Conservation (phyloP, 2,113 vertebrate genomes). For the Orientallactaga bullata region DNA sequence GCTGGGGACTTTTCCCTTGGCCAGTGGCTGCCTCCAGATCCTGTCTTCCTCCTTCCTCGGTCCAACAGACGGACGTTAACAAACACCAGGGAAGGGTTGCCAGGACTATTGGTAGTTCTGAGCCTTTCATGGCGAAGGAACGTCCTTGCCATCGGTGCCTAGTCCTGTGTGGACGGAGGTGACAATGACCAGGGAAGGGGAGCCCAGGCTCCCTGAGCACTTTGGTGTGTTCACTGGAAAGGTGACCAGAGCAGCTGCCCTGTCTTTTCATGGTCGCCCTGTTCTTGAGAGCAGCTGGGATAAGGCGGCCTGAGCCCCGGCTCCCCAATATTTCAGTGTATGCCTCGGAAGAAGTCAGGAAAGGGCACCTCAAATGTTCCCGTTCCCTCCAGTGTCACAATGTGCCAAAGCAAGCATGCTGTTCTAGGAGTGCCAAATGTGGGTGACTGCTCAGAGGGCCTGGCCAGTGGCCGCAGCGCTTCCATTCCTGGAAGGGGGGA, state of each 20-base stretch:
- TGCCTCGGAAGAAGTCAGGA: neutral
- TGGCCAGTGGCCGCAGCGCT: neutral
- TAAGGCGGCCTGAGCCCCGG: neutral
- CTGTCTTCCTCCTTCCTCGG: neutral
- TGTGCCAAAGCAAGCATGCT: accelerated
- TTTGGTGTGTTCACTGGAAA: neutral
- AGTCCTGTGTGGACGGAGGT: neutral
- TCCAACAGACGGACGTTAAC: neutral
- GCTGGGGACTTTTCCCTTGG: neutral
- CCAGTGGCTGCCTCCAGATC: neutral
- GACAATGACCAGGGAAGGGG: neutral
- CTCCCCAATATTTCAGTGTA: neutral
- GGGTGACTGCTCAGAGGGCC: neutral
- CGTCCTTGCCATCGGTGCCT: neutral
- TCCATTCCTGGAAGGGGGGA: neutral
- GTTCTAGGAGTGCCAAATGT: neutral
- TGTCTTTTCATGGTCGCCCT: neutral
- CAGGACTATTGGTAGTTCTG: neutral
- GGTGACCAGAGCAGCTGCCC: neutral
- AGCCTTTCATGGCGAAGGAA: neutral
- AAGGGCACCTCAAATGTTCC: accelerated
- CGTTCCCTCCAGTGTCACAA: neutral
- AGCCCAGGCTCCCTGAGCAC: neutral
- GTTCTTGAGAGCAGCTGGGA: neutral
- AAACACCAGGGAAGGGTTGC: neutral